Base-by-base conservation (phyloP, 2,797 vertebrate genomes). In the Myotis vivesi region DNA sequence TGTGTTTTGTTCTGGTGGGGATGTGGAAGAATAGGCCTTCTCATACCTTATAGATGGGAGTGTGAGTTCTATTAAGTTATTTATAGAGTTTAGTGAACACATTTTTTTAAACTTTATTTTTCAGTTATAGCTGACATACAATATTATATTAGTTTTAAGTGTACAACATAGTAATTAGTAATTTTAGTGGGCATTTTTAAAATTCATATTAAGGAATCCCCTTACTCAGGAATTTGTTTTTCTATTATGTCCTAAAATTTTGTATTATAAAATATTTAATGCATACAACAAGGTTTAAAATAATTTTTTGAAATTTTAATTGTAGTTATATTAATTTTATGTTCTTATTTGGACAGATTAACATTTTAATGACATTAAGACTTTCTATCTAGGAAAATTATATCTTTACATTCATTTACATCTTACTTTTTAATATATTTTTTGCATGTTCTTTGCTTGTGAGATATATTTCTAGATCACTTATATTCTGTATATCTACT, bases 211-310 rank as follows among this genome's bases (percentile, higher is more conserved):
- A 38, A 77, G 75, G 11, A 79, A 57, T 89, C 72, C 28, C 33
- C 88, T 89, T 89, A 55, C 44, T 92, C 25, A 83, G 62, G 38
- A 76, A 59, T n/a, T 36, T 81, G 33, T 93, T 91, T 36, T 90
- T 83, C 53, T 82, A 51, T 44, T 75, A 62, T 64, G 59, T 69
- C 25, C 15, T 89, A 69, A 51, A 38, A 69, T 64, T 69, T 85
- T 68, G 15, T 83, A 76, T 86, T 69, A 55, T 83, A 57, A 95
- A 94, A 86, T 95, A 68, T 53, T 38, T 94, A 77, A 89, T 36
- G 2, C 38, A 41, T 36, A 55, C 10, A 23, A 77, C 4, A 53
- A 71, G n/a, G 28, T 36, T 89, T 89, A 44, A 87, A 86, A n/a
- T 51, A 72, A 83, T 66, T 1, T 77, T 92, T 62, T 55, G 16